These are phyloP conservation scores for Zootermopsis nevadensis DNA, from an alignment of 2,888 invertebrate genomes.

Conservation along the genomic window DNA sequence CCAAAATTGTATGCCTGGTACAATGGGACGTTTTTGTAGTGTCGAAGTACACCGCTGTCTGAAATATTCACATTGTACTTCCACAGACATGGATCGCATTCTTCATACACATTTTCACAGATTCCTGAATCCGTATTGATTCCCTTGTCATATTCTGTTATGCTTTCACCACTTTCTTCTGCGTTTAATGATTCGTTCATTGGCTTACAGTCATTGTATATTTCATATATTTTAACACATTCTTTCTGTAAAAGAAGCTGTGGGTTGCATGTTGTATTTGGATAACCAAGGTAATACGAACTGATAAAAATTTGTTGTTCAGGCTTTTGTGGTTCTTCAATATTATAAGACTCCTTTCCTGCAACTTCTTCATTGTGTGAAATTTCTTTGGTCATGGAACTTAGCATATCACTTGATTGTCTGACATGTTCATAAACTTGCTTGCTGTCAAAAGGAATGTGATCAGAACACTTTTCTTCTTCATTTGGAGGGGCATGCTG, in stretches of 20 bases:
- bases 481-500: too few species aligned
- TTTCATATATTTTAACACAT: neutral
- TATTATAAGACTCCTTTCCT: too few species aligned
- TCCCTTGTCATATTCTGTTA: neutral
- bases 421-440: too few species aligned
- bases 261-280: neutral
- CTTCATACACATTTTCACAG: conserved; percentile 10
- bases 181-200: neutral
- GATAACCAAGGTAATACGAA: neutral
- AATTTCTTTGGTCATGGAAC: too few species aligned
- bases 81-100: neutral
- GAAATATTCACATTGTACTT: too few species aligned
- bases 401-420: too few species aligned
- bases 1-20: conserved; percentile 4
- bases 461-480: too few species aligned
- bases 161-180: too few species aligned
- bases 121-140: neutral
- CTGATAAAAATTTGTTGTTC: neutral
- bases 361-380: too few species aligned
- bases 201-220: neutral
- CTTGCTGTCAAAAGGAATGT: too few species aligned
- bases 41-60: neutral
- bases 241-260: neutral
- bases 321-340: too few species aligned
- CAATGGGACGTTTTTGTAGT: neutral